Evolutionary conservation across 2,797 vertebrate species (phyloP).

Genomic region (Podarcis lilfordi): DNA sequence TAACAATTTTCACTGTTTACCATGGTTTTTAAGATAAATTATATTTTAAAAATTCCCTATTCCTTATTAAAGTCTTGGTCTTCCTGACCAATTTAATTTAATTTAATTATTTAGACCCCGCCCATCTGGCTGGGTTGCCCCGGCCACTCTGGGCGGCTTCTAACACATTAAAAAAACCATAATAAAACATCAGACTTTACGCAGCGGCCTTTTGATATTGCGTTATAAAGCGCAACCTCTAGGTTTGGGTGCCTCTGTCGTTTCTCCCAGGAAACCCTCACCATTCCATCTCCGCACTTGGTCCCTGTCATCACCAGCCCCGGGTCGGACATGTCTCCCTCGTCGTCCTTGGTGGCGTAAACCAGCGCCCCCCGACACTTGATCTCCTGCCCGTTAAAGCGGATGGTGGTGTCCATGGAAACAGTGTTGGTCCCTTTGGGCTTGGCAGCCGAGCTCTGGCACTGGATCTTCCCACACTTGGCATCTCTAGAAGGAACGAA

Average conservation of each 20-base stretch:
- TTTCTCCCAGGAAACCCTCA: constrained; percentile 56
- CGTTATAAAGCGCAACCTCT: too few relatives aligned
- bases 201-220: too few relatives aligned
- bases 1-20: too few relatives aligned
- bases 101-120: too few relatives aligned
- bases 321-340: constrained; percentile 85
- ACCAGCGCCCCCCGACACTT: constrained; percentile 89
- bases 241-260: neutral
- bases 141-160: too few relatives aligned
- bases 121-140: too few relatives aligned
- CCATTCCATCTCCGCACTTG: constrained; percentile 91
- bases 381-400: constrained; percentile 82
- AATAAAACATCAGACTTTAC: too few relatives aligned
- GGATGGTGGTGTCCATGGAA: constrained; percentile 89
- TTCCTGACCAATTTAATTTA: too few relatives aligned
- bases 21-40: too few relatives aligned
- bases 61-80: too few relatives aligned
- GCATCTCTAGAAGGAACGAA: constrained; percentile 81
- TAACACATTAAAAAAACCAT: too few relatives aligned
- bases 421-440: constrained; percentile 86
- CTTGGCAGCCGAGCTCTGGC: constrained; percentile 89
- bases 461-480: constrained; percentile 95
- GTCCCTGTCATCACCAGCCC: constrained; percentile 93
- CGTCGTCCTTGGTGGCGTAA: constrained; percentile 85
- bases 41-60: too few relatives aligned